Percentiles rank a stretch among this genome's conserved stretches.
These are phyloP conservation scores for Prosopocoilus inquinatus DNA, from an alignment of 2,888 invertebrate species.

Conservation along the genomic window DNA sequence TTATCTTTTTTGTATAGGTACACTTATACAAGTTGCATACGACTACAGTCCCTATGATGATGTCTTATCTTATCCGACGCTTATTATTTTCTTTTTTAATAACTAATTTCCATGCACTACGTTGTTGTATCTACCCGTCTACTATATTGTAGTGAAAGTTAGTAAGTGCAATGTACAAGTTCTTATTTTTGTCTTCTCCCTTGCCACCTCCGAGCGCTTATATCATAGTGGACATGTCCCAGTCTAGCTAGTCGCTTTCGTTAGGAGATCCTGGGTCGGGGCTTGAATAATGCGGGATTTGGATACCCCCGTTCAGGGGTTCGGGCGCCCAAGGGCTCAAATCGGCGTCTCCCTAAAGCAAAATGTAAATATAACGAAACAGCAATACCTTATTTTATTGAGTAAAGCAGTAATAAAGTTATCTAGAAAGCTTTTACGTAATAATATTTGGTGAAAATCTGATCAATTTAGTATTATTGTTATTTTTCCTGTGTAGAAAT, in stretches of 20 bases:
- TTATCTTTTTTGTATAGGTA: neutral
- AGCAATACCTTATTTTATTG: too few species aligned
- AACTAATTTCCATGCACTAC: conserved; percentile 6
- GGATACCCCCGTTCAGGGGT: conserved; percentile 42
- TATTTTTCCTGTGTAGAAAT: too few species aligned
- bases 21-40: too few species aligned
- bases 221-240: conserved; percentile 48
- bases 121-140: neutral
- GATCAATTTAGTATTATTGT: too few species aligned
- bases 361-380: too few species aligned
- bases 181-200: conserved; percentile 5
- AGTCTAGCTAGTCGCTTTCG: conserved; percentile 46
- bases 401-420: too few species aligned
- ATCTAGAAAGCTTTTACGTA: too few species aligned
- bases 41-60: too few species aligned
- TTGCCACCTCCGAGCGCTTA: conserved; percentile 21
- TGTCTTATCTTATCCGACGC: neutral
- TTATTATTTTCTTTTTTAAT: conserved; percentile 1
- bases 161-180: conserved; percentile 6
- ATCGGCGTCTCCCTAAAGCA: conserved; percentile 54
- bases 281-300: conserved; percentile 42
- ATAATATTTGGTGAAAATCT: too few species aligned
- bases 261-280: conserved; percentile 42
- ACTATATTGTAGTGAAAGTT: neutral
- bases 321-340: conserved; percentile 50